Percentiles rank a stretch among this genome's conserved stretches.
These are phyloP conservation scores for Arge pagana DNA, from an alignment of 2,888 invertebrate species.

Conservation along the genomic window DNA sequence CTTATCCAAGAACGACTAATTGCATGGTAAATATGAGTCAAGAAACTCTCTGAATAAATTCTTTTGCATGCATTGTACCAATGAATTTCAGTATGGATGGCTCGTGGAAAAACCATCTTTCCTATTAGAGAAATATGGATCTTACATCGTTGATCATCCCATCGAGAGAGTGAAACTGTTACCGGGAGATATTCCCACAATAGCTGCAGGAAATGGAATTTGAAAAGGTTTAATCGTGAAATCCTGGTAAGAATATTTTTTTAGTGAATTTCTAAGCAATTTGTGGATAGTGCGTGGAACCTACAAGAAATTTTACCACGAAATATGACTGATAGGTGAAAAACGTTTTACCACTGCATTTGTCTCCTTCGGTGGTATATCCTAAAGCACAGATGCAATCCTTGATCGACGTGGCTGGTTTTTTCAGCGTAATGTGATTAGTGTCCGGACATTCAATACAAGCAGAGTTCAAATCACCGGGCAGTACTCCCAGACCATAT, in stretches of 20 bases:
- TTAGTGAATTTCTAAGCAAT: background rate
- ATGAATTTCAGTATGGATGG: constrained; percentile 44
- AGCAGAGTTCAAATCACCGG: constrained; percentile 62
- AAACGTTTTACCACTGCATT: constrained; percentile 64
- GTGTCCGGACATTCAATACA: constrained; percentile 67
- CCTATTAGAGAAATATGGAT: constrained; percentile 43
- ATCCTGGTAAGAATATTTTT: too few relatives aligned
- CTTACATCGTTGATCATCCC: constrained; percentile 37
- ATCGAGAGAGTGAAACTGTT: constrained; percentile 35
- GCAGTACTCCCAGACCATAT: constrained; percentile 59
- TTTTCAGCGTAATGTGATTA: constrained; percentile 64
- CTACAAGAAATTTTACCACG: background rate
- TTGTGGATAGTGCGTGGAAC: background rate
- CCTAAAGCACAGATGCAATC: constrained; percentile 69
- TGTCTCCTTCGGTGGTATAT: constrained; percentile 60
- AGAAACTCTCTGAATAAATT: background rate
- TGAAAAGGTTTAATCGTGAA: too few relatives aligned
- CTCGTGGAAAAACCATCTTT: constrained; percentile 44
- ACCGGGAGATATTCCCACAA: constrained; percentile 37
- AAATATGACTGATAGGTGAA: background rate
- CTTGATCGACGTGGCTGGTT: constrained; percentile 62
- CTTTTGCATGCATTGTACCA: too few relatives aligned
- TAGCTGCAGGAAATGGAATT: constrained; percentile 41
- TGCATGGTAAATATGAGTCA: background rate
- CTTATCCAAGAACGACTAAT: constrained; percentile 39